Base-by-base conservation (phyloP, 2,888 invertebrate genomes). In the Drosophila lacicola region DNA sequence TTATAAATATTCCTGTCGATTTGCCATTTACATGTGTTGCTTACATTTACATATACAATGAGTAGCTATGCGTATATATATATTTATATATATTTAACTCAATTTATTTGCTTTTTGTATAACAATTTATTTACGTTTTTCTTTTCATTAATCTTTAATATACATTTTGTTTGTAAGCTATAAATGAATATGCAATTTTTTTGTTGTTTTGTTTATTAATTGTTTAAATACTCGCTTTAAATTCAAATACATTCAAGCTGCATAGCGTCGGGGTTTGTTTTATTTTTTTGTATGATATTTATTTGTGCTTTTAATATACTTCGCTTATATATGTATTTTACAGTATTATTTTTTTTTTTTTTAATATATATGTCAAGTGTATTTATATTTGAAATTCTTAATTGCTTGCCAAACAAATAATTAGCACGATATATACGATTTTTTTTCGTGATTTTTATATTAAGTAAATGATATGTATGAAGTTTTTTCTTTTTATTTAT, bases 1-100 rank as follows among this genome's bases (percentile, higher is more conserved):
- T 74, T 85, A 88, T 88, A 88, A 85, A 82, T 88, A 83, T 82
- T 84, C 88, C 85, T 87, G 88, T 87, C 80, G 47, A 62, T 80
- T 73, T 78, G 69, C 71, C 81, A 83, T 84, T 87, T 82, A 82
- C 82, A 84, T 68, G 64, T 81, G 70, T 45, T 70, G 67, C 77
- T 79, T 84, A 80, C 21, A 68, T 39, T 57, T 70, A 51, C 66
- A 62, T 64, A 57, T 75, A 55, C 64, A 75, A 51, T 70, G 61
- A 51, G 45, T 75, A 50, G 56, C 45, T 25, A 47, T 60, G 19
- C 6, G 29, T 34, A n/a, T 17, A 36, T 50, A 37, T 56, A 41
- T 69, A 33, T 51, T 3, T 68, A 13, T 51, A 53, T 62, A 17
- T 62, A 39, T 56, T 58, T 41, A 79, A 74, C 65, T 58, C 57